Conservation (phyloP, 2,113 vertebrate genomes). For the Albula glossodonta region DNA sequence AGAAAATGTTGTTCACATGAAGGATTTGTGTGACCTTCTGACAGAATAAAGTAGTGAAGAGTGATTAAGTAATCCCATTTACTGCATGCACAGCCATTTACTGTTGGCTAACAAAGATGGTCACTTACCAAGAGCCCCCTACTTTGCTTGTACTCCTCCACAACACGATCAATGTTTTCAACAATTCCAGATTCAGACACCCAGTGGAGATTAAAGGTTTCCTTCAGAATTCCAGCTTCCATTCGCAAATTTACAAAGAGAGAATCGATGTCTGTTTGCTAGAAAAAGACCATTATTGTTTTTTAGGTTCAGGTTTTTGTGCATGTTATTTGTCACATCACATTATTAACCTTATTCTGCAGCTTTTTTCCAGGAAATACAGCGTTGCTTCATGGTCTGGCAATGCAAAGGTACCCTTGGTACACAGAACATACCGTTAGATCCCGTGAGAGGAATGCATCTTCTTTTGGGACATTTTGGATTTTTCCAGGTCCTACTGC, state of each 20-base stretch:
- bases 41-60: no score
- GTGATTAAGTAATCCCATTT: background rate
- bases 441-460: conserved; percentile 75
- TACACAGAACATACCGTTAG: conserved; percentile 74
- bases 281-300: conserved; percentile 2
- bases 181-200: conserved; percentile 77
- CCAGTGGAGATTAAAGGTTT: conserved; percentile 82
- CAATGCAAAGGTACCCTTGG: background rate
- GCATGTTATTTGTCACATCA: background rate
- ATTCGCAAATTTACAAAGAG: conserved; percentile 76
- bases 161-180: conserved; percentile 76
- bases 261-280: conserved; percentile 80
- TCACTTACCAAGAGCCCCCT: conserved; percentile 78
- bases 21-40: no score
- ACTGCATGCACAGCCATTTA: background rate
- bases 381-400: background rate
- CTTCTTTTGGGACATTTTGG: conserved; percentile 70
- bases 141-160: conserved; percentile 80
- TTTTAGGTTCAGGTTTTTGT: background rate
- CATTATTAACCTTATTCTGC: background rate
- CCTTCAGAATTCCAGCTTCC: conserved; percentile 73
- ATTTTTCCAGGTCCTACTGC: conserved; percentile 78
- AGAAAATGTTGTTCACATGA: no score
- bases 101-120: background rate
- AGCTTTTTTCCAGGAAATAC: background rate